phyloP scores from a whole-genome alignment of 2,113 vertebrate genomes.

The Paracanthobrama guichenoti region DNA sequence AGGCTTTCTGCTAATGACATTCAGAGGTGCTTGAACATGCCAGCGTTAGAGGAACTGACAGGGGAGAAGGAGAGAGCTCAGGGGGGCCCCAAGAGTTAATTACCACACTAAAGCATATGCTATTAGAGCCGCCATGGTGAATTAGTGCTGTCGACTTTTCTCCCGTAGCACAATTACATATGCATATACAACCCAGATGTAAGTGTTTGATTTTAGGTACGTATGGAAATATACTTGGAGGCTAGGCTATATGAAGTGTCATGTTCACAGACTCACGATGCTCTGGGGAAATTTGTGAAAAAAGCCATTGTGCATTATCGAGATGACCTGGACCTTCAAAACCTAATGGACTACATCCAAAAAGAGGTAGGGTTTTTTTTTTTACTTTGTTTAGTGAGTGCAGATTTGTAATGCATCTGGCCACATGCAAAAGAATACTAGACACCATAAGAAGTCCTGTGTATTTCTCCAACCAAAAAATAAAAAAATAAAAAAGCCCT shows the following conservation, averaged over 20 bases:
- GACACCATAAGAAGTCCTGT: background rate
- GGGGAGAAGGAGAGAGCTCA: slow-evolving; percentile 17
- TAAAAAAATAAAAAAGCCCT: no score
- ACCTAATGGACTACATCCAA: slow-evolving; percentile 81
- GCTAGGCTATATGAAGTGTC: background rate
- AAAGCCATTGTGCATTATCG: slow-evolving; percentile 79
- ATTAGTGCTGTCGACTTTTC: slow-evolving; percentile 43
- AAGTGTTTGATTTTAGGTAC: slow-evolving; percentile 17
- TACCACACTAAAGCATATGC: slow-evolving; percentile 47
- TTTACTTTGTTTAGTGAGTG: background rate
- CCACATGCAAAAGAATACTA: background rate
- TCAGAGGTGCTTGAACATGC: slow-evolving; percentile 54
- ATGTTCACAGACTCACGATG: slow-evolving; percentile 64
- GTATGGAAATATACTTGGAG: slow-evolving; percentile 8
- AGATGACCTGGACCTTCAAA: slow-evolving; percentile 79
- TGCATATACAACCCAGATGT: slow-evolving; percentile 37
- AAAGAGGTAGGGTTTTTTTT: slow-evolving; percentile 68
- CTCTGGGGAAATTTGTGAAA: slow-evolving; percentile 75
- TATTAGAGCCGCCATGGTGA: slow-evolving; percentile 48
- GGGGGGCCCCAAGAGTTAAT: slow-evolving; percentile 29
- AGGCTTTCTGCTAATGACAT: slow-evolving; percentile 69
- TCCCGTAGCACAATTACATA: slow-evolving; percentile 32
- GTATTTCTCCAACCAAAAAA: background rate
- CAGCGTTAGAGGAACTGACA: slow-evolving; percentile 17
- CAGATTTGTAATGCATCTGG: background rate